Evolutionary conservation across 2,888 invertebrate genomes (phyloP).

Genomic region (Sympetrum striolatum): DNA sequence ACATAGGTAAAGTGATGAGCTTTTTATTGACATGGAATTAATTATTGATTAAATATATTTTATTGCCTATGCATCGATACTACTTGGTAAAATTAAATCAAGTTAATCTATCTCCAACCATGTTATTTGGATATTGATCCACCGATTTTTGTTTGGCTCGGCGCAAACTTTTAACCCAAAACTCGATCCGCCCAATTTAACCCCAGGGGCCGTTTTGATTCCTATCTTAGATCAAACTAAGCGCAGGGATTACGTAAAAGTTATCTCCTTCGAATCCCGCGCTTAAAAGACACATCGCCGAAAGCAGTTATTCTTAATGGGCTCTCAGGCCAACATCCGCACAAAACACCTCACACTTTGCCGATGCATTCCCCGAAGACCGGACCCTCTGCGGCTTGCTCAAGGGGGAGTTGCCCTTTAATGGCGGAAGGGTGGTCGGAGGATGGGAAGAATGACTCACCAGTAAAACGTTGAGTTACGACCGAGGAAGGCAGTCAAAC

Average conservation of each 20-base stretch:
- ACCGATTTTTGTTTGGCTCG: neutral
- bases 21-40: no score
- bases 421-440: neutral
- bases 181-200: neutral
- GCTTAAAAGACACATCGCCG: slow-evolving; percentile 11
- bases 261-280: neutral
- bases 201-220: neutral
- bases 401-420: neutral
- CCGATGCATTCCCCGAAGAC: no score
- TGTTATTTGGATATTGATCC: neutral
- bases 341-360: neutral
- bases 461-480: slow-evolving; percentile 40
- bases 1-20: no score
- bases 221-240: neutral
- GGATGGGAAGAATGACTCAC: slow-evolving; percentile 9
- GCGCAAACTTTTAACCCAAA: neutral
- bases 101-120: no score
- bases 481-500: slow-evolving; percentile 33
- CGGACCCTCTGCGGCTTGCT: neutral
- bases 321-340: neutral
- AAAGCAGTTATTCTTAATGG: slow-evolving; percentile 34
- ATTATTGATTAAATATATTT: no score
- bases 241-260: neutral
- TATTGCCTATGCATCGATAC: no score
- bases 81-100: no score